Base-by-base conservation (phyloP, 2,797 vertebrate genomes). In the Mastacembelus armatus region DNA sequence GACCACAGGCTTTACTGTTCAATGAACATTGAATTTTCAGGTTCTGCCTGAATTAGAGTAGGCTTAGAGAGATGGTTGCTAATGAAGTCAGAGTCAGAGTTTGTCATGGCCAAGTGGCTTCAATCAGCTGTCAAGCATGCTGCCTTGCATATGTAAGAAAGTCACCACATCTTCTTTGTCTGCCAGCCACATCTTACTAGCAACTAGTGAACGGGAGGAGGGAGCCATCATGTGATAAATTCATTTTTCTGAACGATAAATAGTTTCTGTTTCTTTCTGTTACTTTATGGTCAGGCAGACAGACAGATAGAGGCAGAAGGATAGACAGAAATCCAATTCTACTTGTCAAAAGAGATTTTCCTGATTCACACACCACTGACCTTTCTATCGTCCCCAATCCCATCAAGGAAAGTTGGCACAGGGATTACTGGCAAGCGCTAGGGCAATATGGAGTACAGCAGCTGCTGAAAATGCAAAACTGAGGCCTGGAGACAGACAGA, bases 401-500 rank as follows among this genome's bases (percentile, higher is more conserved):
- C n/a, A n/a, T n/a, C 54, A 35, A 42, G 35, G 38, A 81, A 74
- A 70, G 52, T 74, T 79, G 84, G 69, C 73, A 42, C 19, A 16
- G 19, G 36, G 36, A 65, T 83, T 52, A 54, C 49, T 72, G 75
- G 69, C 78, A 49, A 54, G 65, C 55, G 12, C 16, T 11, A 16
- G 27, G 36, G 52, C 70, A 66, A 10, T 33, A 52, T 67, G 73
- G 70, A 40, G 49, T n/a, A 12, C n/a, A 58, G 47, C 81, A 79
- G 85, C 81, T 85, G 85, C 67, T 67, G 69, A 83, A 59, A 81
- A 70, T 30, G 50, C 64, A 71, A 65, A 66, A 48, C 44, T 24
- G 49, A 52, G 49, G 35, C 33, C 50, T 63, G 71, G 43, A 77
- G 75, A 80, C 74, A 72, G 79, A 85, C 84, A 78, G 77, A 88